phyloP scores from a whole-genome alignment of 2,797 vertebrate genomes.

The Microhierax caerulescens region DNA sequence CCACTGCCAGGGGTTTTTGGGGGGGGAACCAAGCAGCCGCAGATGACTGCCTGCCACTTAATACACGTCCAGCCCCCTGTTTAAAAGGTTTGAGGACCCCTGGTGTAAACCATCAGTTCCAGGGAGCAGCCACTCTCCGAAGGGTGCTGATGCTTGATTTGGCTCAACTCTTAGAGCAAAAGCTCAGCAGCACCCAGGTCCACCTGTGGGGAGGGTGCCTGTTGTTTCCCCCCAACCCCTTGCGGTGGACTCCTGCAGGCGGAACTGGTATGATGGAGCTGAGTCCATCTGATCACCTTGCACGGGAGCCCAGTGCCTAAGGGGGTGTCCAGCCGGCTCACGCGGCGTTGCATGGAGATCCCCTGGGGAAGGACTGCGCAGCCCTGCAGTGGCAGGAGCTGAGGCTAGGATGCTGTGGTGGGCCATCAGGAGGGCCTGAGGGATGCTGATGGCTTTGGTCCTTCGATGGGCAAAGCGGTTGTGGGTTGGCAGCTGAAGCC shows the following conservation, averaged over 20 bases:
- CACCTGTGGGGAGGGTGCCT: neutral
- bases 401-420: neutral
- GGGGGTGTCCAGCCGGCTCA: neutral
- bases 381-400: neutral
- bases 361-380: neutral
- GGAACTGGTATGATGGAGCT: neutral
- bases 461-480: neutral
- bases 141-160: neutral
- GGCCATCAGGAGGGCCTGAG: neutral
- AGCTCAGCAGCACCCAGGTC: neutral
- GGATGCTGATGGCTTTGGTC: neutral
- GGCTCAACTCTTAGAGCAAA: neutral
- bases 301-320: neutral
- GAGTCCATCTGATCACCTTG: neutral
- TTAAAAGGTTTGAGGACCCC: no score
- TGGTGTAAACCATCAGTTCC: neutral
- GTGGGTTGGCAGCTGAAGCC: neutral
- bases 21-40: no score
- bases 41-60: no score
- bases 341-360: neutral
- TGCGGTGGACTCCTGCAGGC: neutral
- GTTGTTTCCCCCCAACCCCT: accelerated
- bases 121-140: neutral
- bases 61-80: no score
- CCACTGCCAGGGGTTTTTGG: no score